phyloP scores from a whole-genome alignment of 2,113 vertebrate species.

The Hippocampus guttulatus region DNA sequence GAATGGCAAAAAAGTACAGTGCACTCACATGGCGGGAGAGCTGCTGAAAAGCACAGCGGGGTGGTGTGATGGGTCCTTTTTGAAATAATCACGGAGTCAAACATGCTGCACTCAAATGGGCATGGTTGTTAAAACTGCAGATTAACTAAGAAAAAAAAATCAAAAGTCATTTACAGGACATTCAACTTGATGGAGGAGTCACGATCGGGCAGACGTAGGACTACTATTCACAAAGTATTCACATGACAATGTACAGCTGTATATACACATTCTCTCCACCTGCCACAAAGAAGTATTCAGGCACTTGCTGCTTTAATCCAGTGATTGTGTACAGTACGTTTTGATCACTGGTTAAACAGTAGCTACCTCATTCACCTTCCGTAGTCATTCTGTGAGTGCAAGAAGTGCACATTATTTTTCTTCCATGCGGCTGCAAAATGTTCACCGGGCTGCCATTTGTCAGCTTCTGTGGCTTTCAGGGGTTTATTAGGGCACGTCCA shows the following conservation, averaged over 20 bases:
- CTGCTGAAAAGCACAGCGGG: conserved; percentile 35
- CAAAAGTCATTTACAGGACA: conserved; percentile 65
- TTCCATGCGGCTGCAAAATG: conserved; percentile 22
- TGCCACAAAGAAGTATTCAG: conserved; percentile 62
- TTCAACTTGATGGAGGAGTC: conserved; percentile 66
- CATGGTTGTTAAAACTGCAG: conserved; percentile 27
- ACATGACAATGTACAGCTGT: conserved; percentile 77
- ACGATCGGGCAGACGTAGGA: conserved; percentile 63
- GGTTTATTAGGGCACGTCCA: conserved; percentile 27
- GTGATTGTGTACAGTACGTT: conserved; percentile 15
- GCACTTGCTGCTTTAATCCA: conserved; percentile 63
- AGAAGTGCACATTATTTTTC: conserved; percentile 21
- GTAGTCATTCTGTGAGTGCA: conserved; percentile 18
- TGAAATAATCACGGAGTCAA: conserved; percentile 35
- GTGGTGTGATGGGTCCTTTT: conserved; percentile 10
- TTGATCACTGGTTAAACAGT: conserved; percentile 30
- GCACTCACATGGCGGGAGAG: conserved; percentile 37
- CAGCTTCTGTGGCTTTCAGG: conserved; percentile 20
- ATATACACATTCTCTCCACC: conserved; percentile 65
- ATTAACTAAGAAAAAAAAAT: conserved; percentile 52
- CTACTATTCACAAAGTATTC: conserved; percentile 77
- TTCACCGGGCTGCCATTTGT: conserved; percentile 30
- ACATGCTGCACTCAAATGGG: conserved; percentile 31
- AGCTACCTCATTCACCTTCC: conserved; percentile 28
- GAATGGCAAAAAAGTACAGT: conserved; percentile 66